Evolutionary conservation across 2,888 invertebrate species (phyloP), one percentile per base, ranked within the genome.

Genomic region (Aspidiotus rigidus): DNA sequence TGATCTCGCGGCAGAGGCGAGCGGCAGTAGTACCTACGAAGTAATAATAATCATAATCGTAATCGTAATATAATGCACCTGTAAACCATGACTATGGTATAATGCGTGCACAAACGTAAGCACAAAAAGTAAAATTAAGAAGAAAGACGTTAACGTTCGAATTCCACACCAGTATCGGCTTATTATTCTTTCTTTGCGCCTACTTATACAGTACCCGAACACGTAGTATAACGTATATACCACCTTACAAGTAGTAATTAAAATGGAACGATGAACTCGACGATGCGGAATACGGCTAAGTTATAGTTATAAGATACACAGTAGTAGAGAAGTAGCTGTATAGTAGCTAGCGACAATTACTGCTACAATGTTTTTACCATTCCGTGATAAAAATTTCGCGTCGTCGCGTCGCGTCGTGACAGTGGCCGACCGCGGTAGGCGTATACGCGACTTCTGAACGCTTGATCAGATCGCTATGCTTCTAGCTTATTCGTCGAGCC

Each of bases 41-140:
- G 28, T 56, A 56, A 56, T 66, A 66, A 66, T 67, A 60, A 60
- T 67, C 49, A 67, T 67, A 67, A 67, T 67, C 67, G 60, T 67
- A 67, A 67, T 67, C 67, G 67, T 67, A 67, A 67, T 67, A 67
- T 67, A 67, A 67, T 67, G 67, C 67, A 67, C 67, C 67, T 67
- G 67, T 67, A 67, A 67, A 67, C 67, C 67, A 67, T 67, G 67
- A 67, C 67, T 59, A 59, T 59, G 59, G 67, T 67, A 59, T 67
- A 67, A 67, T 67, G 67, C 67, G 67, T 67, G 67, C 67, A 67
- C 67, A 67, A 67, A 67, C 60, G 60, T 60, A 67, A 67, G 67
- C 67, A 59, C 59, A 67, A 64, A 64, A 64, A 64, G 59, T 59
- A 60, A 67, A 49, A 67, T 57, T 67, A 57, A 66, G 66, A 66